A percentile compares a stretch with the other conserved stretches of the same genome.
These are phyloP conservation scores for Myiagra hebetior DNA, from an alignment of 2,113 vertebrate species.

Conservation along the genomic window DNA sequence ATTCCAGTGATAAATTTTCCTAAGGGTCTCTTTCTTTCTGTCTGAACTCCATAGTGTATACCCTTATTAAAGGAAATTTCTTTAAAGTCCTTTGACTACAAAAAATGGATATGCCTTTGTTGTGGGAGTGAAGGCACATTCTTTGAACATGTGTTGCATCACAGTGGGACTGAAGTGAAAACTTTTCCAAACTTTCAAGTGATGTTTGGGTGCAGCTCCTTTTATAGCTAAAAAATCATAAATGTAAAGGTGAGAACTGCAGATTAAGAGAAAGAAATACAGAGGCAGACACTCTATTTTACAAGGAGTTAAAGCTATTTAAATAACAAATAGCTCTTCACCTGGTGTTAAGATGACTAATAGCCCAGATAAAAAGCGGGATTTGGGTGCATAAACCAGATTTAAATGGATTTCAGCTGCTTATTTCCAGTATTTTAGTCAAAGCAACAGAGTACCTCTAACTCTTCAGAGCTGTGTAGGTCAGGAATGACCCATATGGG, in stretches of 20 bases:
- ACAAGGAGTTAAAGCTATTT: background rate
- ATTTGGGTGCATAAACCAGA: background rate
- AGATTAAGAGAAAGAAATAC: constrained; percentile 14
- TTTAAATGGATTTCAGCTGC: background rate
- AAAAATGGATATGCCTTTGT: background rate
- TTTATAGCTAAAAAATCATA: constrained; percentile 9
- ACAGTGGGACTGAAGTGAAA: background rate
- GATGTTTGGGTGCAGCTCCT: background rate
- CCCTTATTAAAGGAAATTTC: background rate
- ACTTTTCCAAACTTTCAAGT: background rate
- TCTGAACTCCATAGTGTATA: background rate
- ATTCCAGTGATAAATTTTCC: background rate
- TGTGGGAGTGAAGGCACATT: background rate
- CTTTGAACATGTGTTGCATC: background rate
- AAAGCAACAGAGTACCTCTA: background rate
- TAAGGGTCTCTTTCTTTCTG: background rate
- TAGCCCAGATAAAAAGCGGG: background rate
- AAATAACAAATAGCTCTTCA: constrained; percentile 29
- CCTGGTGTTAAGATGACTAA: constrained; percentile 9
- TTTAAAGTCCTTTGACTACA: background rate
- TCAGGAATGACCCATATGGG: background rate
- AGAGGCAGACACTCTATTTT: background rate
- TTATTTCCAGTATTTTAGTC: background rate
- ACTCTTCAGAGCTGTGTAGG: background rate
- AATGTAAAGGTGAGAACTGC: background rate